These are phyloP conservation scores for Drosophila paramelanica DNA, from an alignment of 2,888 invertebrate genomes.

Conservation along the genomic window DNA sequence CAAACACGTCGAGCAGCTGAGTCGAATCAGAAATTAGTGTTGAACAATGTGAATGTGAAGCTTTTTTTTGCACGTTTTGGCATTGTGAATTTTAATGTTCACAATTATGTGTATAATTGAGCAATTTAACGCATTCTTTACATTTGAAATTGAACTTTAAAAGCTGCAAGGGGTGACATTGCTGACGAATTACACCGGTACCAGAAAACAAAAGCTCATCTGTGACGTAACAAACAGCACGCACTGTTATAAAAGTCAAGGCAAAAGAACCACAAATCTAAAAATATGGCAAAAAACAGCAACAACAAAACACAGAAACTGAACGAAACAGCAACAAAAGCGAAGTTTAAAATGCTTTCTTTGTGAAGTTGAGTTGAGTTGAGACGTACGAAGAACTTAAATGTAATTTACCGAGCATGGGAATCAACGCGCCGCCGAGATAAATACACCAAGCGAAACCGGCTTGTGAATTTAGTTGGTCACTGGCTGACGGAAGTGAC, in stretches of 20 bases:
- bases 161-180: conserved; percentile 26
- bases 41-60: conserved; percentile 7
- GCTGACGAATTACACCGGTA: neutral
- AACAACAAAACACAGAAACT: conserved; percentile 9
- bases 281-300: conserved; percentile 25
- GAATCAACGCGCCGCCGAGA: conserved; percentile 30
- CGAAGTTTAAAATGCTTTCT: conserved; percentile 41
- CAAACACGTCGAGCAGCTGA: conserved; percentile 58
- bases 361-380: conserved; percentile 8
- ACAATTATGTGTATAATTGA: conserved; percentile 35
- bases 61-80: conserved; percentile 11
- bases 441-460: conserved; percentile 62
- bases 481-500: conserved; percentile 59
- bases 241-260: conserved; percentile 54
- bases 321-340: conserved; percentile 15
- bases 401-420: conserved; percentile 51
- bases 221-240: conserved; percentile 16
- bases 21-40: conserved; percentile 27
- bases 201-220: conserved; percentile 26
- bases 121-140: conserved; percentile 30
- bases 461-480: conserved; percentile 60
- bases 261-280: conserved; percentile 11
- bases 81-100: conserved; percentile 14
- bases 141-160: conserved; percentile 38
- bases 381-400: conserved; percentile 9